Evolutionary conservation across 2,113 vertebrate genomes (phyloP).

Genomic region (Prochilodus magdalenae): DNA sequence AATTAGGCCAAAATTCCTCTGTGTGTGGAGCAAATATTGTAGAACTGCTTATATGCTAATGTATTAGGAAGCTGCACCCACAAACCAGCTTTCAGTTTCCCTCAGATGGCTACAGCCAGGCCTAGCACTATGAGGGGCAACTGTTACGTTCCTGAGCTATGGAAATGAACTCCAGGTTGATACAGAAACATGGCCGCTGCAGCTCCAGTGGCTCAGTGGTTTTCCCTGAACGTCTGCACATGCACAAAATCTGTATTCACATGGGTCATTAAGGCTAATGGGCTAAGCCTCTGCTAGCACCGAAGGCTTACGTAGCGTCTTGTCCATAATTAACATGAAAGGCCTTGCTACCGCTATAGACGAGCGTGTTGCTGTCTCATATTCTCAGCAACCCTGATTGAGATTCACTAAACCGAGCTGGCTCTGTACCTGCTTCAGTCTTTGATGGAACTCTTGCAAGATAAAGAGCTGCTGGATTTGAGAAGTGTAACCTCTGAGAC

Average conservation of each 20-base stretch:
- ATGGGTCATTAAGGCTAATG: constrained; percentile 2
- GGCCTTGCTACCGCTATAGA: not conserved
- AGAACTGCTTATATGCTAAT: too few relatives aligned
- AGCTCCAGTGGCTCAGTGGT: too few relatives aligned
- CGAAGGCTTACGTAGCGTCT: not conserved
- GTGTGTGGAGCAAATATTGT: too few relatives aligned
- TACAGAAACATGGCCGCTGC: not conserved
- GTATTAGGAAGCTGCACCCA: too few relatives aligned
- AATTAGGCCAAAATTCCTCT: too few relatives aligned
- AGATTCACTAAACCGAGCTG: not conserved
- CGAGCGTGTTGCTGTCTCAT: not conserved
- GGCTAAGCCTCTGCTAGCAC: not conserved
- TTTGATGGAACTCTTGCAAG: not conserved
- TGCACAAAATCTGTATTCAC: not conserved
- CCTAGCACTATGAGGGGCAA: too few relatives aligned
- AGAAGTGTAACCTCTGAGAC: not conserved
- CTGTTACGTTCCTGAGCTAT: not conserved
- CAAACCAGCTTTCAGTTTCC: too few relatives aligned
- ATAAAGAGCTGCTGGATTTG: not conserved
- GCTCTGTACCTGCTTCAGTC: not conserved
- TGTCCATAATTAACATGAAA: not conserved
- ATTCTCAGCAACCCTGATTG: not conserved
- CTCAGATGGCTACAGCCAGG: too few relatives aligned
- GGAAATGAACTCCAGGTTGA: too few relatives aligned
- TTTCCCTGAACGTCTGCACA: not conserved